Percentiles rank a stretch among this genome's conserved stretches.
Conservation (phyloP, 2,888 invertebrate species). For the Amphipyra berbera region DNA sequence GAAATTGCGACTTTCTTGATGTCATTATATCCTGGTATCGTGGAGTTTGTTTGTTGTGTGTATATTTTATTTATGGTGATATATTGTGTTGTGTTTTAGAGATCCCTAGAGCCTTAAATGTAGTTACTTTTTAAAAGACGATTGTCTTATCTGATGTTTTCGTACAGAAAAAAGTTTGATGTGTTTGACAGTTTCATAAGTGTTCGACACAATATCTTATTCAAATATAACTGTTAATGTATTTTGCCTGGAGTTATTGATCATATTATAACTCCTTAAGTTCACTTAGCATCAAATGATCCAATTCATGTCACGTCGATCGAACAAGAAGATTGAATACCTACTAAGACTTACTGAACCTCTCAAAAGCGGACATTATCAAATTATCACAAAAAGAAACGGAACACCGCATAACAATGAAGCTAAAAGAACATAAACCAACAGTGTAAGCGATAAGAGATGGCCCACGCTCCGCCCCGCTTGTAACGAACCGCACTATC, state of each 20-base stretch:
- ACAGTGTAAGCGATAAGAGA: constrained; percentile 83
- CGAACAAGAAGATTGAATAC: constrained; percentile 62
- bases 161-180: not conserved
- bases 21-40: constrained; percentile 74
- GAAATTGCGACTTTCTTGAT: constrained; percentile 79
- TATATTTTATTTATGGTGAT: constrained; percentile 53
- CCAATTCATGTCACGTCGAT: constrained; percentile 63
- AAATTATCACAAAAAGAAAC: constrained; percentile 74
- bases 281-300: constrained; percentile 55
- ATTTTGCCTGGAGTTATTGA: constrained; percentile 33
- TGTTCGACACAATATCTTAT: not conserved
- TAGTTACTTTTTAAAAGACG: not conserved
- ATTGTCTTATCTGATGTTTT: too few relatives aligned
- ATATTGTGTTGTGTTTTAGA: constrained; percentile 41
- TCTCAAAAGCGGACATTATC: constrained; percentile 69
- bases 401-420: constrained; percentile 78
- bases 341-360: constrained; percentile 50
- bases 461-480: constrained; percentile 77
- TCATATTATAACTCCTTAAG: constrained; percentile 37
- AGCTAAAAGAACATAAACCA: constrained; percentile 84
- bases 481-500: constrained; percentile 87
- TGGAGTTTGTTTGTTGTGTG: constrained; percentile 52
- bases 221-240: constrained; percentile 3
- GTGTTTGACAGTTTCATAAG: constrained; percentile 27
- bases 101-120: constrained; percentile 17